These are phyloP conservation scores for Dynastes grantii DNA, from an alignment of 2,888 invertebrate species.

Conservation along the genomic window DNA sequence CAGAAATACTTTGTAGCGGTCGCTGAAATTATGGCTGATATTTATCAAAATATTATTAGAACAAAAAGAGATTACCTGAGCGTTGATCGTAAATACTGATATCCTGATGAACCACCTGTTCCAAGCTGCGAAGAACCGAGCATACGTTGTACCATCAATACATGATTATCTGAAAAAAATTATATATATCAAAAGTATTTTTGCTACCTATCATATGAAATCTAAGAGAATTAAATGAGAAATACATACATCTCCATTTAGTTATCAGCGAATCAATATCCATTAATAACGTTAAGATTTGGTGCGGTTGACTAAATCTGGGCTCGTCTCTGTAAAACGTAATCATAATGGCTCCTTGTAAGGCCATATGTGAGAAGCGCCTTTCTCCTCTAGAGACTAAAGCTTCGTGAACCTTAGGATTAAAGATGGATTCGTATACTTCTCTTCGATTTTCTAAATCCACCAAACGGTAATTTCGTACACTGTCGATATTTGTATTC, in stretches of 20 bases:
- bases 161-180: conserved; percentile 81
- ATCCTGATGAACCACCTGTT: conserved; percentile 98
- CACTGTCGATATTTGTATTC: conserved; percentile 61
- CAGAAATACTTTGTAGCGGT: conserved; percentile 98
- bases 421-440: conserved; percentile 92
- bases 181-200: background rate
- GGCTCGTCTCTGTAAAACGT: conserved; percentile 98
- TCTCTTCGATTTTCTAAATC: conserved; percentile 87
- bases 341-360: conserved; percentile 98
- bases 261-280: conserved; percentile 98
- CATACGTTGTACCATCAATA: conserved; percentile 99
- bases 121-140: conserved; percentile 97
- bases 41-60: conserved; percentile 3
- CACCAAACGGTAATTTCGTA: conserved; percentile 77
- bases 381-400: conserved; percentile 90
- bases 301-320: conserved; percentile 97
- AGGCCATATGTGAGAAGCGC: conserved; percentile 89
- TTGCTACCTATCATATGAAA: background rate
- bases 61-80: conserved; percentile 79
- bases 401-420: conserved; percentile 86
- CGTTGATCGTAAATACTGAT: conserved; percentile 97
- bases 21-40: conserved; percentile 77
- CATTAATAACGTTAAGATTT: conserved; percentile 94
- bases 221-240: background rate
- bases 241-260: conserved; percentile 96